These are phyloP conservation scores for Ancistrus triradiatus DNA, from an alignment of 2,113 vertebrate genomes.

Conservation along the genomic window DNA sequence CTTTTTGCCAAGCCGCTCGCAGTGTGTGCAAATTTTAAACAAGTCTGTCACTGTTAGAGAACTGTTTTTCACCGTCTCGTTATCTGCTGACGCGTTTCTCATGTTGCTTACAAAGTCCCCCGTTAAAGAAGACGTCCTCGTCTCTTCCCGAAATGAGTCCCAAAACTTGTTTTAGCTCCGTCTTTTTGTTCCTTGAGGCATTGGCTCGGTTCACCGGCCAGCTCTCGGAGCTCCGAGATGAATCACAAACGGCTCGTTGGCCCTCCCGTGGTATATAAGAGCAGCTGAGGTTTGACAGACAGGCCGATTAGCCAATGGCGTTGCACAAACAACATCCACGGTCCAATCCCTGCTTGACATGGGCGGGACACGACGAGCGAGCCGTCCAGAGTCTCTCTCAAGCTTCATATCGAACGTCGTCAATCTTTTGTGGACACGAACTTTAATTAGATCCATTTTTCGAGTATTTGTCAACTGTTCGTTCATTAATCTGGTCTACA, in stretches of 20 bases:
- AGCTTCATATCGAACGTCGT: slow-evolving; percentile 49
- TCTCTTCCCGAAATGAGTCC: background rate
- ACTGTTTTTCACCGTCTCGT: slow-evolving; percentile 60
- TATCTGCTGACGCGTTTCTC: slow-evolving; percentile 66
- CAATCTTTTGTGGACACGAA: slow-evolving; percentile 55
- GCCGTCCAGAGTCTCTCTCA: slow-evolving; percentile 31
- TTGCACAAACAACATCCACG: slow-evolving; percentile 50
- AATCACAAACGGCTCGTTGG: slow-evolving; percentile 49
- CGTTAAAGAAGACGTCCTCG: background rate
- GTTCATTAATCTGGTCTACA: background rate
- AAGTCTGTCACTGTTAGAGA: slow-evolving; percentile 59
- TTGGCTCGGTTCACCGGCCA: slow-evolving; percentile 51
- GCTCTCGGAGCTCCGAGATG: slow-evolving; percentile 62
- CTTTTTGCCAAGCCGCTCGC: slow-evolving; percentile 70
- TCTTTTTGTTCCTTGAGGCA: slow-evolving; percentile 65
- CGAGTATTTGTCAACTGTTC: background rate
- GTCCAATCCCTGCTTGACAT: slow-evolving; percentile 47
- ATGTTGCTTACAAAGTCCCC: slow-evolving; percentile 51
- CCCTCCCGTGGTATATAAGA: slow-evolving; percentile 67
- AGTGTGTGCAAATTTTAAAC: slow-evolving; percentile 70
- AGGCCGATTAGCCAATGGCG: slow-evolving; percentile 42
- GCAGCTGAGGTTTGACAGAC: slow-evolving; percentile 50
- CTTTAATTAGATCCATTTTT: background rate
- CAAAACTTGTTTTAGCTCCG: slow-evolving; percentile 29
- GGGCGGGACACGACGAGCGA: slow-evolving; percentile 35